Base-by-base conservation (phyloP, 2,797 vertebrate species). In the Choloepus didactylus region DNA sequence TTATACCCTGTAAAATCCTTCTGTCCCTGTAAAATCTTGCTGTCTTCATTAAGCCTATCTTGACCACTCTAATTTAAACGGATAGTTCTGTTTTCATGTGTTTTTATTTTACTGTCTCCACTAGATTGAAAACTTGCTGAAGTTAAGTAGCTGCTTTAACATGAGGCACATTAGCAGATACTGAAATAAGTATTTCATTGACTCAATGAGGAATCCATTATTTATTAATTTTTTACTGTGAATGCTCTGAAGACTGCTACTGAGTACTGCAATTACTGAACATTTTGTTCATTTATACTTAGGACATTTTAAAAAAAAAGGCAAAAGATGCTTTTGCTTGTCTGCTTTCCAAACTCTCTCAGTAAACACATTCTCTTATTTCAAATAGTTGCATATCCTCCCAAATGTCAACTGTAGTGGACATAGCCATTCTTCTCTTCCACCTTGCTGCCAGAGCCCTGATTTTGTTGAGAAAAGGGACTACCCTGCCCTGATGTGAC, bases 11-110 rank as follows among this genome's bases (percentile, higher is more conserved):
- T 66, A 41, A 72, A 31, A 3, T 25, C 31, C 49, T 76, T 87
- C 9, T 60, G 31, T 21, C 79, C 44, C 60, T 90, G 77, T 89
- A 90, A 83, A 82, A 85, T 81, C 31, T 9, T 79, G 38, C 23
- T 66, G 16, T 87, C 29, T 56, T 82, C 75, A 93, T 59, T 46
- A 89, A 93, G 56, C 59, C n/a, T 66, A 85, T 31, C 25, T 10
- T 25, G 41, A 90, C 23, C 5, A 72, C 2, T 27, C 23, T 51
- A 54, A 41, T 80, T 64, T 44, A 92, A 29, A 82, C 14, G 72
- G n/a, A 90, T 18, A 29, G 41, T 27, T 94, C 9, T 66, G 87
- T 72, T 86, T 95, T 93, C 44, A 95, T 64, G 56, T 86, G 18
- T 76, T 87, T 81, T 59, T 60, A 46, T 59, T 21, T 75, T 69